Evolutionary conservation across 2,888 invertebrate genomes (phyloP).

Genomic region (Pachydiplax longipennis): DNA sequence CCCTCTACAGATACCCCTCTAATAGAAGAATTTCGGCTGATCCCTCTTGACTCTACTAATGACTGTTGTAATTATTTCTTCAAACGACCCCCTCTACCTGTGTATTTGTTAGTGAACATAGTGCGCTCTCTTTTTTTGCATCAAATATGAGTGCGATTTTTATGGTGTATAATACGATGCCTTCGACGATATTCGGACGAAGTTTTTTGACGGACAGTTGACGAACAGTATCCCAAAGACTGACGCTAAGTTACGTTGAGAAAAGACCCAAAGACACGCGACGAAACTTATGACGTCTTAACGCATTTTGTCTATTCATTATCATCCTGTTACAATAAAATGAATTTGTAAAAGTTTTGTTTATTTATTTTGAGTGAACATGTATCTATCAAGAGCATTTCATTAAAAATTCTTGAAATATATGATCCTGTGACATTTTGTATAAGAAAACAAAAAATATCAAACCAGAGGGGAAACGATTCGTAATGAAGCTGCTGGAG

Average conservation of each 20-base stretch:
- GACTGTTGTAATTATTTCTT: conserved; percentile 24
- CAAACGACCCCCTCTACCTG: neutral
- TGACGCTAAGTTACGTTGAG: conserved; percentile 21
- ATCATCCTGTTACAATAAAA: conserved; percentile 32
- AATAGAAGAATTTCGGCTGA: neutral
- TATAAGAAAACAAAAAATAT: neutral
- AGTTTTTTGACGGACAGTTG: conserved; percentile 7
- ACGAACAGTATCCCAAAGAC: conserved; percentile 27
- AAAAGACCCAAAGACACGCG: conserved; percentile 7
- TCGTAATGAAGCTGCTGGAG: neutral
- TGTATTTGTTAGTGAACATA: conserved; percentile 22
- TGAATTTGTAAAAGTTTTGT: neutral
- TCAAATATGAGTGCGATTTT: neutral
- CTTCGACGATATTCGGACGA: neutral
- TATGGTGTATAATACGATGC: conserved; percentile 19
- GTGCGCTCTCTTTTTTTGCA: conserved; percentile 2
- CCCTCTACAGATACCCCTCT: neutral
- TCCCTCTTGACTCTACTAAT: neutral
- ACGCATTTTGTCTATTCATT: conserved; percentile 23
- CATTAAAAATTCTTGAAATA: neutral
- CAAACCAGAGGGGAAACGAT: neutral
- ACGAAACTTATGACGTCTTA: conserved; percentile 31
- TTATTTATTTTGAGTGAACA: neutral
- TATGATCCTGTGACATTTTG: neutral
- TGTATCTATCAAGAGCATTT: neutral